These are phyloP conservation scores for Brachionus koreanus DNA, from an alignment of 1,140 invertebrate species.

Conservation along the genomic window DNA sequence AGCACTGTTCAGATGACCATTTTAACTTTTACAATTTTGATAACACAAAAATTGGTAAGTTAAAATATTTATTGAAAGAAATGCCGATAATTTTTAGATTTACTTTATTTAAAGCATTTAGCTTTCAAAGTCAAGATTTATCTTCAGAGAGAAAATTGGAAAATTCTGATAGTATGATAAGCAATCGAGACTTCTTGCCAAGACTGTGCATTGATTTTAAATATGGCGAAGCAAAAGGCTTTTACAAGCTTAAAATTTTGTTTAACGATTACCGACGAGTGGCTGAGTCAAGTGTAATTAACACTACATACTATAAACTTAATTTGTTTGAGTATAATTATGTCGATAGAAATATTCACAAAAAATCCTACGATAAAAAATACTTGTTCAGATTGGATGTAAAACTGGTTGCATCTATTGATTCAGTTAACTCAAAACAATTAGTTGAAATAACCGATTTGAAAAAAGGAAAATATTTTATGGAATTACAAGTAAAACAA, in stretches of 20 bases:
- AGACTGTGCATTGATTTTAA: conserved; percentile 8
- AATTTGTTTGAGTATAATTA: conserved; percentile 3
- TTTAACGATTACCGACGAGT: not conserved
- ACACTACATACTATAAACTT: not conserved
- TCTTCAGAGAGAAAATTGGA: not conserved
- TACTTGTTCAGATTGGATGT: not conserved
- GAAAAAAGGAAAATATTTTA: conserved; percentile 2
- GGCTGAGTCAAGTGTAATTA: not conserved
- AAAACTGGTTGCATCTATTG: not conserved
- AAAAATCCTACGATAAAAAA: not conserved
- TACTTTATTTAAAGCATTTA: not conserved
- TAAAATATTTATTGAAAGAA: not conserved
- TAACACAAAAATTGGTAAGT: not conserved
- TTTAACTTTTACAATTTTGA: conserved; percentile 3
- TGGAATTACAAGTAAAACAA: not conserved
- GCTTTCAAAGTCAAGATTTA: conserved; percentile 12
- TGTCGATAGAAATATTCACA: not conserved
- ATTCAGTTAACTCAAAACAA: not conserved
- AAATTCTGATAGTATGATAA: not conserved
- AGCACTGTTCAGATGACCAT: not conserved
- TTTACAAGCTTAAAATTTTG: not conserved
- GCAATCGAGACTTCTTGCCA: not conserved
- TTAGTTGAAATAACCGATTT: not conserved
- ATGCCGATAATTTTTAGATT: not conserved
- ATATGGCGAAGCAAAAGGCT: not conserved